Conservation (phyloP, 2,888 invertebrate genomes). For the Scaptomyza flava region DNA sequence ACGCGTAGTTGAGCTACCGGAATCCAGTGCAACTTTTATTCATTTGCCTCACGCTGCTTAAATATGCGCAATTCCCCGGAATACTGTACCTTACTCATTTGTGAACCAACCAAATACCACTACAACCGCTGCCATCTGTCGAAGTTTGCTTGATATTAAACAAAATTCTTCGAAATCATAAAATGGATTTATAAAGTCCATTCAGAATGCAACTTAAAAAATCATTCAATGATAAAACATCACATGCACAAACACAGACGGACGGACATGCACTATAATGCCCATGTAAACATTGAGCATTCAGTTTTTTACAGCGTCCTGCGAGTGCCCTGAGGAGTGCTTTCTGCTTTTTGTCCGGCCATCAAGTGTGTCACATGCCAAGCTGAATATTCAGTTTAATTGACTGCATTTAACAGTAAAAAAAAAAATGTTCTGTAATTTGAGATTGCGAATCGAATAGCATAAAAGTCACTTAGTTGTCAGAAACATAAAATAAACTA, state of each 20-base stretch:
- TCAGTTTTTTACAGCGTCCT: not conserved
- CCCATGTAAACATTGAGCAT: conserved; percentile 4
- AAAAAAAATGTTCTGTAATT: not conserved
- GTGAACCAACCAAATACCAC: not conserved
- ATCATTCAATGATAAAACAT: conserved; percentile 31
- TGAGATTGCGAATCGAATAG: not conserved
- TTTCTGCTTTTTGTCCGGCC: not conserved
- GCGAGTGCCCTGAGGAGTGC: not conserved
- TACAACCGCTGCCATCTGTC: conserved; percentile 26
- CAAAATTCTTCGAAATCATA: conserved; percentile 70
- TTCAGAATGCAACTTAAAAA: conserved; percentile 36
- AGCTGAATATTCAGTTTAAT: conserved; percentile 8
- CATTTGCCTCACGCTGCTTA: conserved; percentile 70
- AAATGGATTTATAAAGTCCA: conserved; percentile 67
- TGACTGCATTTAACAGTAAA: conserved; percentile 6
- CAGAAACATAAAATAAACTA: not conserved
- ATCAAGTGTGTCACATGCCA: not conserved
- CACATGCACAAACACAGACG: not conserved
- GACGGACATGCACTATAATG: conserved; percentile 3
- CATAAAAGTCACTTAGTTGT: not conserved
- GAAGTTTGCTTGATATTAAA: conserved; percentile 46
- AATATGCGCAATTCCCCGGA: conserved; percentile 62
- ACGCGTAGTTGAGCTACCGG: conserved; percentile 56
- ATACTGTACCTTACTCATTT: conserved; percentile 1
- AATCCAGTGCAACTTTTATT: conserved; percentile 69